A percentile compares a stretch with the other conserved stretches of the same genome.
Conservation (phyloP, 2,797 vertebrate species). For the Vireo griseus region DNA sequence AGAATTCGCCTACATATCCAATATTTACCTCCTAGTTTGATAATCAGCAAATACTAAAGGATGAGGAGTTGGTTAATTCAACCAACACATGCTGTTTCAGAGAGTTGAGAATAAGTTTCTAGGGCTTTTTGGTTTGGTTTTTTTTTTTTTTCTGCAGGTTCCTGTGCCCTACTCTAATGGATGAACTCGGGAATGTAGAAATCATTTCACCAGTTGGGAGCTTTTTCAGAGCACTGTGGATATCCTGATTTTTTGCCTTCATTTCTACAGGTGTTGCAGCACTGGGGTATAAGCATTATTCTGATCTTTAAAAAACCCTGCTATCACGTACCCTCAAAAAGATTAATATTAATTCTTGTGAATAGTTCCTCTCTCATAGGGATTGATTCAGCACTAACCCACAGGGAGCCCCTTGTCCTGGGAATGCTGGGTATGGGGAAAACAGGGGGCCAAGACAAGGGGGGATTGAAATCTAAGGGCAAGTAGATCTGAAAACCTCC, state of each 20-base stretch:
- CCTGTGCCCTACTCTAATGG: not conserved
- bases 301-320: not conserved
- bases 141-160: not conserved
- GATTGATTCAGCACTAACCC: not conserved
- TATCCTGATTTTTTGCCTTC: not conserved
- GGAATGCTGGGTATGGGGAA: not conserved
- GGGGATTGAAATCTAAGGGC: not conserved
- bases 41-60: not conserved
- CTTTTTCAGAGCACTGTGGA: not conserved
- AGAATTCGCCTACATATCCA: not conserved
- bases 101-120: not conserved
- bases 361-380: not conserved
- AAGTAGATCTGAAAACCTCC: not conserved
- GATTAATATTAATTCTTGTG: not conserved
- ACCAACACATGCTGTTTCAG: not conserved
- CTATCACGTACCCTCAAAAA: not conserved
- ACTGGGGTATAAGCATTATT: not conserved
- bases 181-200: not conserved
- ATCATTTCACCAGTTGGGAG: not conserved
- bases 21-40: not conserved
- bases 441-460: not conserved
- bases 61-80: not conserved
- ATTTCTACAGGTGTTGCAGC: not conserved
- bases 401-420: not conserved
- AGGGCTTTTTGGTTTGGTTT: accelerated